Percentiles rank a stretch among this genome's conserved stretches.
Evolutionary conservation across 2,797 vertebrate species (phyloP).

Genomic region (Labroides dimidiatus): DNA sequence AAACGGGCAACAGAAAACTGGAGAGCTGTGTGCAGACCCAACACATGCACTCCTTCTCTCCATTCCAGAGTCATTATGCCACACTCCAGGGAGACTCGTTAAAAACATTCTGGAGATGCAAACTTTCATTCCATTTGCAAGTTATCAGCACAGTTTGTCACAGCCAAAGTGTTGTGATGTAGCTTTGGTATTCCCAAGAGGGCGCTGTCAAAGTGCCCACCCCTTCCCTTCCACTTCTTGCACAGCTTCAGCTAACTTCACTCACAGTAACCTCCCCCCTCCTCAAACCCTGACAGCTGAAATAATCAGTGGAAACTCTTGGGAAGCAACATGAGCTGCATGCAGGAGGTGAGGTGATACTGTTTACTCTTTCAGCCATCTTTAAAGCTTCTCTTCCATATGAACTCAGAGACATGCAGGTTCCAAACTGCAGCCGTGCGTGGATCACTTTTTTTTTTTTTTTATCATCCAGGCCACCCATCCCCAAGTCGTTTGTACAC

Average conservation of each 20-base stretch:
- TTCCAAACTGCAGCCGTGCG: constrained; percentile 47
- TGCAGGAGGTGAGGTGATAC: constrained; percentile 28
- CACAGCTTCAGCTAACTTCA: constrained; percentile 21
- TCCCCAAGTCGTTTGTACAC: constrained; percentile 53
- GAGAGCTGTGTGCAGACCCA: constrained; percentile 60
- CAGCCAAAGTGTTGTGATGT: constrained; percentile 75
- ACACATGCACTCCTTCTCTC: constrained; percentile 33
- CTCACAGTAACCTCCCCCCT: constrained; percentile 20
- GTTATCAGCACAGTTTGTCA: constrained; percentile 74
- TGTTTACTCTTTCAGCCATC: constrained; percentile 10
- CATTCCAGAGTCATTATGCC: constrained; percentile 68
- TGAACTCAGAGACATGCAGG: constrained; percentile 32
- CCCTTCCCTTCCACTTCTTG: constrained; percentile 27
- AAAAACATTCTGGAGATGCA: constrained; percentile 78
- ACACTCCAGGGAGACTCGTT: constrained; percentile 77
- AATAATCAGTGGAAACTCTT: constrained; percentile 42
- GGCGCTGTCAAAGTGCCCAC: constrained; percentile 51
- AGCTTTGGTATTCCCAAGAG: constrained; percentile 53
- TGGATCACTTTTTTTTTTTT: constrained; percentile 64
- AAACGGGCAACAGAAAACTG: constrained; percentile 68
- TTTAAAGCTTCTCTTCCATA: constrained; percentile 28
- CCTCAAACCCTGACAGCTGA: constrained; percentile 38
- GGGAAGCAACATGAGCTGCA: constrained; percentile 23
- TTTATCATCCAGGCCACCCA: constrained; percentile 64
- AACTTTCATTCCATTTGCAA: constrained; percentile 79